Conservation (phyloP, 2,113 vertebrate species). For the Brienomyrus longianalis region DNA sequence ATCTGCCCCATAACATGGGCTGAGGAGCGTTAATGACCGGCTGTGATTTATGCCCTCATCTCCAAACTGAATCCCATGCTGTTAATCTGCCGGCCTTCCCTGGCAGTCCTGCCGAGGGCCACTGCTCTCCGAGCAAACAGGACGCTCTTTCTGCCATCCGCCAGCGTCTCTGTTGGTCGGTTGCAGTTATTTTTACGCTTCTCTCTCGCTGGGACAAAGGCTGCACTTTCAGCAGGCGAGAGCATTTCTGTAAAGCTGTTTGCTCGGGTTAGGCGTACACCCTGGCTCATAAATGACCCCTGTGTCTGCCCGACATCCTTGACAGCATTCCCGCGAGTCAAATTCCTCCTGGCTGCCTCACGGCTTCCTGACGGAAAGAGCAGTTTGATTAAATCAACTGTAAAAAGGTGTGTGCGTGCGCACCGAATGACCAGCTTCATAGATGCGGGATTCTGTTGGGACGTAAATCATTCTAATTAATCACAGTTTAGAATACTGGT, state of each 20-base stretch:
- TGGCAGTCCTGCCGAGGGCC: not conserved
- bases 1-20: slow-evolving; percentile 24
- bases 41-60: slow-evolving; percentile 41
- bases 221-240: slow-evolving; percentile 5
- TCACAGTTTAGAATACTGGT: not conserved
- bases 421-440: not conserved
- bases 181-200: slow-evolving; percentile 12
- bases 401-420: not conserved
- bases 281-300: not conserved
- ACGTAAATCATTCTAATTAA: not conserved
- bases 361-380: not conserved
- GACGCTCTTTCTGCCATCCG: not conserved
- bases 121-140: not conserved
- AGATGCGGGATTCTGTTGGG: not conserved
- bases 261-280: slow-evolving; percentile 2
- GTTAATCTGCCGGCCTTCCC: slow-evolving; percentile 9
- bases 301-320: not conserved
- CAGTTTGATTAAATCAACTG: not conserved
- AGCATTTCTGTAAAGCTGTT: slow-evolving; percentile 7
- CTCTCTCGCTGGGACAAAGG: not conserved
- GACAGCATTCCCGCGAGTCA: not conserved
- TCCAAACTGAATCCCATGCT: not conserved
- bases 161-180: slow-evolving; percentile 16
- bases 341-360: not conserved
- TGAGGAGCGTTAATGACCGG: slow-evolving; percentile 34